These are phyloP conservation scores for Caprella mutica DNA, from an alignment of 2,888 invertebrate species.

Conservation along the genomic window DNA sequence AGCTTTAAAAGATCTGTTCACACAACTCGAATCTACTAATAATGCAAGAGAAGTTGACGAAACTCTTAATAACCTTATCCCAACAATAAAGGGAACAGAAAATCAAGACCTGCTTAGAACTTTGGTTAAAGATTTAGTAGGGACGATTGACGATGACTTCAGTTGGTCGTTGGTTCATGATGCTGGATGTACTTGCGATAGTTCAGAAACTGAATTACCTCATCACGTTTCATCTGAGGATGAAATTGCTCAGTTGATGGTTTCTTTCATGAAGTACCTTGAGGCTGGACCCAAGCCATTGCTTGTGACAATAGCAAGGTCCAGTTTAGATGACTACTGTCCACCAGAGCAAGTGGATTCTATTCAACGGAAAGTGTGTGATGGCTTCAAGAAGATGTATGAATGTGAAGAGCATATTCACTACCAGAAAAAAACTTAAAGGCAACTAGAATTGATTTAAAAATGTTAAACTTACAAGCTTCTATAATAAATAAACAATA, in stretches of 20 bases:
- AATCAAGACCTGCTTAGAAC: constrained; percentile 3
- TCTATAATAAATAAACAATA: too few relatives aligned
- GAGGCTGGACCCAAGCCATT: constrained; percentile 53
- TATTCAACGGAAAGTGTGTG: constrained; percentile 51
- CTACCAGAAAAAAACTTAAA: too few relatives aligned
- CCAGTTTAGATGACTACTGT: constrained; percentile 79
- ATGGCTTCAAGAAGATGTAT: neutral
- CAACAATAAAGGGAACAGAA: neutral
- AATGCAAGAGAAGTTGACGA: constrained; percentile 21
- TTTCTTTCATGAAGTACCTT: constrained; percentile 51
- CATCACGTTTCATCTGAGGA: constrained; percentile 62
- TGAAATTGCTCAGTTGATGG: constrained; percentile 54
- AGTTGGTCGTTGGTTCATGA: constrained; percentile 72
- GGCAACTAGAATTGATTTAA: too few relatives aligned
- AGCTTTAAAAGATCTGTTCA: constrained; percentile 16
- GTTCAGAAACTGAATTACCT: constrained; percentile 64
- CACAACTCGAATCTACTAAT: constrained; percentile 52
- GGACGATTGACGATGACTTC: constrained; percentile 44
- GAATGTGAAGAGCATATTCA: neutral
- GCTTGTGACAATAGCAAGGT: constrained; percentile 64
- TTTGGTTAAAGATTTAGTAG: constrained; percentile 17
- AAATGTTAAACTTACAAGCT: too few relatives aligned
- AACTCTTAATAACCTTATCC: constrained; percentile 10
- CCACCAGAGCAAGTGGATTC: constrained; percentile 67
- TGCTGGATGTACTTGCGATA: constrained; percentile 78